Conservation (phyloP, 2,888 invertebrate species). For the Bellardia pandia region DNA sequence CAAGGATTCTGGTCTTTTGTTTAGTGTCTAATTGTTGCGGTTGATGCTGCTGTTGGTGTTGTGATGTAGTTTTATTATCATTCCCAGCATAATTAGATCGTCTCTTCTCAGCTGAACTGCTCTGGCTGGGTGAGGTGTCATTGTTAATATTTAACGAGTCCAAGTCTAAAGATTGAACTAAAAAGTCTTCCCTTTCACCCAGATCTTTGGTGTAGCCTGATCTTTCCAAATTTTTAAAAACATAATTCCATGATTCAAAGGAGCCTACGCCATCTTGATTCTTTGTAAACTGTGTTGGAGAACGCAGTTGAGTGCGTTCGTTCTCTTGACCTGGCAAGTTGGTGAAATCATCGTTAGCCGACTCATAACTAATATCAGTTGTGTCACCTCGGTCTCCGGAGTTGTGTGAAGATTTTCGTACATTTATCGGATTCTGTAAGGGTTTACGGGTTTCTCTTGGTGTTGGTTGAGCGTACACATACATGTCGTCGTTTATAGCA, state of each 20-base stretch:
- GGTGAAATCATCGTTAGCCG: conserved; percentile 78
- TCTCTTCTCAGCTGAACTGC: conserved; percentile 57
- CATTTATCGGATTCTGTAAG: conserved; percentile 32
- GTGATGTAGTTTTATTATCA: conserved; percentile 21
- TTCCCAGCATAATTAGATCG: conserved; percentile 46
- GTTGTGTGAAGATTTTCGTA: conserved; percentile 25
- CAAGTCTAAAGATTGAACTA: conserved; percentile 83
- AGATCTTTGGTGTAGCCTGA: conserved; percentile 89
- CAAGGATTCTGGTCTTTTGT: conserved; percentile 41
- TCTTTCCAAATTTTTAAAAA: conserved; percentile 90
- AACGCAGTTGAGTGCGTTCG: conserved; percentile 70
- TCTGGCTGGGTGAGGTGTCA: conserved; percentile 70
- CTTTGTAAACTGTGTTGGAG: conserved; percentile 83
- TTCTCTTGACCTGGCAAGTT: conserved; percentile 69
- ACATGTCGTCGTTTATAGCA: conserved; percentile 28
- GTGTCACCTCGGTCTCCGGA: conserved; percentile 75
- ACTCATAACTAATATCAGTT: conserved; percentile 79
- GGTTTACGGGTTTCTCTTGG: conserved; percentile 57
- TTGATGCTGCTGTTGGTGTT: conserved; percentile 1
- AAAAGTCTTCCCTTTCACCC: conserved; percentile 88
- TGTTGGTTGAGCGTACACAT: conserved; percentile 66
- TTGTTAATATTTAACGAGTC: conserved; percentile 81
- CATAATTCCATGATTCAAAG: conserved; percentile 92
- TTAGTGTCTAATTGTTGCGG: conserved; percentile 38
- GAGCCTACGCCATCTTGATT: conserved; percentile 88